Evolutionary conservation across 2,797 vertebrate species (phyloP).

Genomic region (Alcedo quadribrachys): DNA sequence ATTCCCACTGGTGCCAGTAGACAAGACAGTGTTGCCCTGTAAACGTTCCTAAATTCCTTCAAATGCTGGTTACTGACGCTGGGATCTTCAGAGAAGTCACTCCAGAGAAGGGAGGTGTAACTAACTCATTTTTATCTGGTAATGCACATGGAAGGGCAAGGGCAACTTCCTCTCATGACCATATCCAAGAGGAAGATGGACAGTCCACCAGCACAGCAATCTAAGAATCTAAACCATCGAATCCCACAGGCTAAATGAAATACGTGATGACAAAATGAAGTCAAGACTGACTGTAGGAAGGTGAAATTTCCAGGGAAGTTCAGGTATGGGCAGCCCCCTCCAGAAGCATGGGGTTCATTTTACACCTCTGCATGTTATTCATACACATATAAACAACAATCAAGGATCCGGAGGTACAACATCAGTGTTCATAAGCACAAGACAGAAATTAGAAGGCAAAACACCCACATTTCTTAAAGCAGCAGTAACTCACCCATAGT

Average conservation of each 20-base stretch:
- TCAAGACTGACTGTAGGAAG: neutral
- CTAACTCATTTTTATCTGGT: neutral
- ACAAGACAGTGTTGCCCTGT: neutral
- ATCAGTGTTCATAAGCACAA: neutral
- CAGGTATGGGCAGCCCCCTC: neutral
- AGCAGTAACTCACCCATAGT: neutral
- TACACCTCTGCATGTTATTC: neutral
- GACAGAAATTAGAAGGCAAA: slow-evolving; percentile 20
- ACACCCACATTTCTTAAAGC: neutral
- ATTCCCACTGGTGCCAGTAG: neutral
- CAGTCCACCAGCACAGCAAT: neutral
- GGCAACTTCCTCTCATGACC: neutral
- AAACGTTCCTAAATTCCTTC: neutral
- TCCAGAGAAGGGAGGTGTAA: neutral
- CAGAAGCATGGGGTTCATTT: neutral
- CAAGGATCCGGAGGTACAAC: neutral
- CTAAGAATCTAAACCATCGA: neutral
- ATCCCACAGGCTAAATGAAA: neutral
- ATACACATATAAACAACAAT: neutral
- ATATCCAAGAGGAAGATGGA: neutral
- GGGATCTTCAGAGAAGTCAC: neutral
- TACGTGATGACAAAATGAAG: neutral
- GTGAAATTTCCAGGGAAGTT: neutral
- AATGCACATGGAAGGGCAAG: neutral
- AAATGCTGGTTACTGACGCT: neutral